phyloP scores from a whole-genome alignment of 2,888 invertebrate species.

The Gymnoscelis rufifasciata region DNA sequence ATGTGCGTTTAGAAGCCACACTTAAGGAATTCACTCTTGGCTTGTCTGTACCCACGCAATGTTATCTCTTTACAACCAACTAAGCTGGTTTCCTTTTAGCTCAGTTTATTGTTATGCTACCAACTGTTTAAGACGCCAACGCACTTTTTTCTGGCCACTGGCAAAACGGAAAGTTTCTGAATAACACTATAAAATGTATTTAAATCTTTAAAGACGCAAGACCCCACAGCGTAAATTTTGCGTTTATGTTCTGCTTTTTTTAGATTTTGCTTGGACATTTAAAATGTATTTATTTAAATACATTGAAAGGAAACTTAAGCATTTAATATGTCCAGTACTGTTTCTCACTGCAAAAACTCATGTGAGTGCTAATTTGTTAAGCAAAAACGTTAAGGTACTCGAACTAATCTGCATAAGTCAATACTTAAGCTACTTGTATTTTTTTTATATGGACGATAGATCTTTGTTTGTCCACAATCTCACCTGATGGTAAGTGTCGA shows the following conservation, averaged over 20 bases:
- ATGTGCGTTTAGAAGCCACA: constrained; percentile 63
- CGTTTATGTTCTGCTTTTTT: too few species aligned
- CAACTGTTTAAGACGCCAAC: constrained; percentile 64
- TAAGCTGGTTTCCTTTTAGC: constrained; percentile 65
- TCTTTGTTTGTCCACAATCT: too few species aligned
- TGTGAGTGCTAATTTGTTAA: constrained; percentile 63
- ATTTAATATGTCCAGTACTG: constrained; percentile 40
- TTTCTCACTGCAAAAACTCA: constrained; percentile 62
- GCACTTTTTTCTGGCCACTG: constrained; percentile 62
- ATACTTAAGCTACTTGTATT: constrained; percentile 18
- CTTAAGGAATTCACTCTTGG: constrained; percentile 62
- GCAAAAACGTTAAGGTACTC: constrained; percentile 49
- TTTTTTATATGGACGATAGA: too few species aligned
- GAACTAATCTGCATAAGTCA: constrained; percentile 68
- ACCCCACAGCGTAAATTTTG: too few species aligned
- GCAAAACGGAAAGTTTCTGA: too few species aligned
- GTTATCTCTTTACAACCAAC: constrained; percentile 66
- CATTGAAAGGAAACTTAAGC: too few species aligned
- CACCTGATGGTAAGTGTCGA: too few species aligned
- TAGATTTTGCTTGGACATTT: too few species aligned
- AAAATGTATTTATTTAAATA: too few species aligned
- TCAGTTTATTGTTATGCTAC: constrained; percentile 73
- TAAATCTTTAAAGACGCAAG: too few species aligned
- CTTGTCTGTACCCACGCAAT: constrained; percentile 65
- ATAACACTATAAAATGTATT: too few species aligned